These are phyloP conservation scores for Lasioglossum zephyrum DNA, from an alignment of 2,888 invertebrate genomes.

Conservation along the genomic window DNA sequence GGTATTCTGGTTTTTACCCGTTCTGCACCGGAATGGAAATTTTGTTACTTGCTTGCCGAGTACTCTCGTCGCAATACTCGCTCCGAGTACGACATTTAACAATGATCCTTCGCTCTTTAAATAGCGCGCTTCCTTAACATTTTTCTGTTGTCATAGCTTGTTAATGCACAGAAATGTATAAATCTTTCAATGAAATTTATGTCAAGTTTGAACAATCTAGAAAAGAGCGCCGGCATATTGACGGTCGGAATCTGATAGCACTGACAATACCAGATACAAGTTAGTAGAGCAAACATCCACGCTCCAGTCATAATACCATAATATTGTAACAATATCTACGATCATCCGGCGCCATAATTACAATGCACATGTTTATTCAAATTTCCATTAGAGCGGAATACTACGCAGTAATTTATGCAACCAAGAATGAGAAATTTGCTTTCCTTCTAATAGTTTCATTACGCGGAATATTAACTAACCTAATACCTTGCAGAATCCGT, in stretches of 20 bases:
- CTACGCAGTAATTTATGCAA: neutral
- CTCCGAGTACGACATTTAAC: neutral
- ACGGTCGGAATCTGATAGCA: neutral
- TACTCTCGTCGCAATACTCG: neutral
- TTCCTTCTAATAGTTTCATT: neutral
- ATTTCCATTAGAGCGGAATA: neutral
- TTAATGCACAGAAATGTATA: neutral
- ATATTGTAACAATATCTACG: neutral
- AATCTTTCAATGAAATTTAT: neutral
- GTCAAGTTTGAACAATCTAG: neutral
- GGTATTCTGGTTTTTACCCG: neutral
- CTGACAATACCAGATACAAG: neutral
- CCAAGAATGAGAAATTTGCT: neutral
- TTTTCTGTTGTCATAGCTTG: neutral
- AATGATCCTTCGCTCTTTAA: neutral
- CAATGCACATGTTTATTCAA: neutral
- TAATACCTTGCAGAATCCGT: neutral
- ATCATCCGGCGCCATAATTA: neutral
- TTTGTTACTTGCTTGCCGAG: neutral
- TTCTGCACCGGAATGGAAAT: neutral
- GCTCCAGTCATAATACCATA: neutral
- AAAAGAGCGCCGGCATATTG: neutral
- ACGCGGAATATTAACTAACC: neutral
- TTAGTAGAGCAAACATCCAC: neutral
- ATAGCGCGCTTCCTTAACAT: neutral